phyloP scores from a whole-genome alignment of 2,888 invertebrate genomes.

The Eristalinus sepulchralis region DNA sequence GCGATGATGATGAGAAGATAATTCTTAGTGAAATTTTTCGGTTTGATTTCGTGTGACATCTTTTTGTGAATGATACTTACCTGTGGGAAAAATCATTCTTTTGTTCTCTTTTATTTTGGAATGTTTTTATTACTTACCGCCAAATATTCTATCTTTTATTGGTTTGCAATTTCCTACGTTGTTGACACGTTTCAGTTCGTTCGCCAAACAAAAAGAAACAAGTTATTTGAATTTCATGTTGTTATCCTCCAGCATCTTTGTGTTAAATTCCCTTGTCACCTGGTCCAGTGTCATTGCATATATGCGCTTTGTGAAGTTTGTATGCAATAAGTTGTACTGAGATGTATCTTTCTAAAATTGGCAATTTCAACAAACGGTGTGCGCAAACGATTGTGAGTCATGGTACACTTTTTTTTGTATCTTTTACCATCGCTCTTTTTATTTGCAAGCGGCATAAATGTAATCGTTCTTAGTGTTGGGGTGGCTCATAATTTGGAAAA shows the following conservation, averaged over 20 bases:
- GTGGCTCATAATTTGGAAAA: too few relatives aligned
- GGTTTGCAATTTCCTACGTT: background rate
- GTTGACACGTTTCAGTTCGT: background rate
- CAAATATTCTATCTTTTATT: too few relatives aligned
- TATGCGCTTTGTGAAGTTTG: background rate
- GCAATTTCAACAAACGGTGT: background rate
- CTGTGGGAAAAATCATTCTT: background rate
- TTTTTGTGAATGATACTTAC: background rate
- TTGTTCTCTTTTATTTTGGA: background rate
- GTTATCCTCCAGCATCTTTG: background rate
- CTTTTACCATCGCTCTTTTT: background rate
- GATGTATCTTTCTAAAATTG: background rate
- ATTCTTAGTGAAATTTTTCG: background rate
- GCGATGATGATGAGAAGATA: too few relatives aligned
- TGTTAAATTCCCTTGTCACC: background rate
- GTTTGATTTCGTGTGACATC: background rate
- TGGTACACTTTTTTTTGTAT: background rate
- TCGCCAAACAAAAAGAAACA: background rate
- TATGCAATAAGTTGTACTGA: background rate
- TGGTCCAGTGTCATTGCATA: background rate
- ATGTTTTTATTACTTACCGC: too few relatives aligned
- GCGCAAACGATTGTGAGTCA: background rate
- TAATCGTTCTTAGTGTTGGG: background rate
- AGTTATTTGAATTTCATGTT: background rate
- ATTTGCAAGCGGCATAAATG: background rate